Evolutionary conservation across 2,888 invertebrate genomes (phyloP), one percentile per base, ranked within the genome.

Genomic region (Meganola albula): DNA sequence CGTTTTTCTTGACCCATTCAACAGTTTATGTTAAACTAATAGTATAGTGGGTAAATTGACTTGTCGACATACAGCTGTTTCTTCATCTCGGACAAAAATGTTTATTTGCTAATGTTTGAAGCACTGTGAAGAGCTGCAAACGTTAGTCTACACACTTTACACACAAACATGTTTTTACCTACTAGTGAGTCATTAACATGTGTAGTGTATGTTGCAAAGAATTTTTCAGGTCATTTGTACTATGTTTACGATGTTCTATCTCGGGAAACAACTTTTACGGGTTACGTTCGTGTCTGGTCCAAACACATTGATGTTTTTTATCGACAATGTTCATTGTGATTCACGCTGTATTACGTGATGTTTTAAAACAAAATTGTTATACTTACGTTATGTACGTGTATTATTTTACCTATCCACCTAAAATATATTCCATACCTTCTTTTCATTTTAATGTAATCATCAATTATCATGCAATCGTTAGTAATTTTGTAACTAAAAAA

Each of bases 1-100:
- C 49, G 57, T 68, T 71, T 66, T 62, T 61, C 57, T 60, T 62
- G 49, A 54, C 52, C 43, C 46, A 55, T 58, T 58, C 51, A 41
- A 44, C 40, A 37, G 55, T 60, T 62, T 57, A 58, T 56, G 41
- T 38, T 40, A 5, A 2, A n/a, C n/a, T n/a, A 2, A 20, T 3
- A n/a, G 8, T 48, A 39, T 44, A 42, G 42, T 46, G 51, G 52
- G 56, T 61, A 58, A 60, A 60, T 58, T 55, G 50, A 52, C 44
- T 48, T 42, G 49, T 45, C 46, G 46, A 56, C 46, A 48, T 43
- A 49, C 55, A 41, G 42, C 44, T 50, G 54, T 58, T 42, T 48
- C 42, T 47, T 46, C 43, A 52, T 44, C 27, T 44, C n/a, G 24
- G 4, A 52, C 40, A 48, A 50, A 44, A 49, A 45, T 45, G 36